These are phyloP conservation scores for Caenorhabditis sulstoni DNA, from an alignment of 2,888 invertebrate genomes.

Conservation along the genomic window DNA sequence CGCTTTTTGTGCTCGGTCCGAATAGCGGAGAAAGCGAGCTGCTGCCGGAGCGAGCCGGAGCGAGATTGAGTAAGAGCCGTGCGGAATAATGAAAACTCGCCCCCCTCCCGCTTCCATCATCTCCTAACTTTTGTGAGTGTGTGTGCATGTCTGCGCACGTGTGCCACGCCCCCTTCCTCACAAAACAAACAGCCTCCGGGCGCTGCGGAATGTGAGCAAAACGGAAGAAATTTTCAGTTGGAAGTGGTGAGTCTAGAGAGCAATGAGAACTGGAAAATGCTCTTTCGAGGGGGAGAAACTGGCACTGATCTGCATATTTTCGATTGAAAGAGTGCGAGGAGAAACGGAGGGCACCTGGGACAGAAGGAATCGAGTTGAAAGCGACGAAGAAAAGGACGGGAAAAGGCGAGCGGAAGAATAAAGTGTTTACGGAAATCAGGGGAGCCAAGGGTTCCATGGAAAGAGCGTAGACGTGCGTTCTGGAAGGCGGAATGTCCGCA, in stretches of 20 bases:
- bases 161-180: neutral
- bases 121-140: conserved; percentile 43
- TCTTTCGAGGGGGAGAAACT: too few species aligned
- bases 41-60: conserved; percentile 17
- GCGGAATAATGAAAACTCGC: conserved; percentile 41
- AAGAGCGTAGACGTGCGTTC: too few species aligned
- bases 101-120: neutral
- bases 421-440: too few species aligned
- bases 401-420: too few species aligned
- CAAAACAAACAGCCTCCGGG: conserved; percentile 53
- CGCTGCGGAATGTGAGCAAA: neutral
- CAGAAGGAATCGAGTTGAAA: too few species aligned
- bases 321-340: too few species aligned
- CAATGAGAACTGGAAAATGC: too few species aligned
- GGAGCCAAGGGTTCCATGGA: too few species aligned
- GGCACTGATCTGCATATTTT: too few species aligned
- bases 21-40: neutral
- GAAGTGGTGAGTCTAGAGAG: conserved; percentile 27
- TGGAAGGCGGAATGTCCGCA: too few species aligned
- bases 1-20: neutral
- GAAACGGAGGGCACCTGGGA: too few species aligned
- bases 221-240: conserved; percentile 21
- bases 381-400: too few species aligned
- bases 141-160: conserved; percentile 4
- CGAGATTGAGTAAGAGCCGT: conserved; percentile 7